Conservation (phyloP, 2,797 vertebrate species). For the Galagoides demidoff region DNA sequence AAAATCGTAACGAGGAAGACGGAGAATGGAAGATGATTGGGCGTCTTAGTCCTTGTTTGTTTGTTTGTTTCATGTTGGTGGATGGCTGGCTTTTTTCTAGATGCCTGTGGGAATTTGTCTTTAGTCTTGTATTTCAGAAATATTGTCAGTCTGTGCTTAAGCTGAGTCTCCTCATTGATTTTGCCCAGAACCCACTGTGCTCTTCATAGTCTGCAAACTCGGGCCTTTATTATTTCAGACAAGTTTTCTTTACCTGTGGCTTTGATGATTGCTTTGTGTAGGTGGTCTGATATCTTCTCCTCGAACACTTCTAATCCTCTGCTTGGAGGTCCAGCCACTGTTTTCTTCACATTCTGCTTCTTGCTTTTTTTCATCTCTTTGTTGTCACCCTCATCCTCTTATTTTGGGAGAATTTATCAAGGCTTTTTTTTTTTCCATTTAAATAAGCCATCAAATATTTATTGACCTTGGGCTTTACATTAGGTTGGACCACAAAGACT, state of each 20-base stretch:
- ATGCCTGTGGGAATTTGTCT: slow-evolving; percentile 5
- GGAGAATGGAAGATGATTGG: not conserved
- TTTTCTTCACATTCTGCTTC: not conserved
- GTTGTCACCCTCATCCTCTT: not conserved
- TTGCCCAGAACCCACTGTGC: not conserved
- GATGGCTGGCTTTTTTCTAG: not conserved
- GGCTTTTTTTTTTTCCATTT: not conserved
- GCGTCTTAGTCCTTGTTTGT: not conserved
- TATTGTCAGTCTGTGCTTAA: not conserved
- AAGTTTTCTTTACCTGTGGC: not conserved
- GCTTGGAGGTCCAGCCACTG: not conserved
- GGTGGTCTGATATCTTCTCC: not conserved
- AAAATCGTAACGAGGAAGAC: not conserved
- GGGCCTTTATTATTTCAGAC: not conserved
- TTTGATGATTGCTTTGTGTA: not conserved
- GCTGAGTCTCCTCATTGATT: slow-evolving; percentile 24
- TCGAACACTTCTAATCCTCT: not conserved
- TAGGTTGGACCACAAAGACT: not conserved
- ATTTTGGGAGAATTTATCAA: not conserved
- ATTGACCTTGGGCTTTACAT: not conserved
- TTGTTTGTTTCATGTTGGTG: slow-evolving; percentile 6
- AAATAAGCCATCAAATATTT: not conserved
- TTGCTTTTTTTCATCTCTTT: not conserved
- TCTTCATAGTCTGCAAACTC: not conserved
- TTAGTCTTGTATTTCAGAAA: not conserved